Evolutionary conservation across 2,113 vertebrate species (phyloP), one percentile per base, ranked within the genome.

Genomic region (Periophthalmodon schlosseri): DNA sequence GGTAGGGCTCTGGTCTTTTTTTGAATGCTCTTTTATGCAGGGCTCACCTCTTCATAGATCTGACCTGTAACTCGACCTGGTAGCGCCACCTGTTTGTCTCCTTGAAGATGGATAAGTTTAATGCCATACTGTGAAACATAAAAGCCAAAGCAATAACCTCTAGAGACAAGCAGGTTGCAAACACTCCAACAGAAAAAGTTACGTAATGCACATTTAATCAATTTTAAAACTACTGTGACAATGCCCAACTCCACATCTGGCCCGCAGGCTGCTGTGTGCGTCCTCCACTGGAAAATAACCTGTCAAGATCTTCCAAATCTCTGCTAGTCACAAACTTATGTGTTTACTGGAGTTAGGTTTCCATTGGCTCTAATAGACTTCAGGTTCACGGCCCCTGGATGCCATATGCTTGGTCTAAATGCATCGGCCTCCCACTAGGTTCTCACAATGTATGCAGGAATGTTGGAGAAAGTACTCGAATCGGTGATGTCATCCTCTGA

Each of bases 401-500:
- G 67, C 47, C 47, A 76, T 60, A 68, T 28, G 24, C 76, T 77
- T 69, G 60, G 47, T 77, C 20, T 23, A 71, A 52, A 46, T 24
- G n/a, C 24, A 36, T 44, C 39, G 11, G 47, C 24, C n/a, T 68
- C n/a, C 57, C 28, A 36, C 21, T 16, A 8, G 14, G 63, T 67
- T 68, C n/a, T 20, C 33, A 61, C 72, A 78, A 36, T 58, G 0
- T 28, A 63, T 9, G 28, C 60, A 72, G 73, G 80, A 87, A 84
- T 90, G 86, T 67, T 78, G 64, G 78, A 82, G 80, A 72, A 86
- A 90, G 84, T 10, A 11, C 39, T 2, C 9, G 90, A 88, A 86
- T 86, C 57, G 74, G 80, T 92, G 91, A 92, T 82, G 81, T 93
- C 88, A 91, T 88, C 21, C 54, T 76, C 89, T 91, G 80, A 76